Base-by-base conservation (phyloP, 2,797 vertebrate genomes). In the Pseudochromis fuscus region DNA sequence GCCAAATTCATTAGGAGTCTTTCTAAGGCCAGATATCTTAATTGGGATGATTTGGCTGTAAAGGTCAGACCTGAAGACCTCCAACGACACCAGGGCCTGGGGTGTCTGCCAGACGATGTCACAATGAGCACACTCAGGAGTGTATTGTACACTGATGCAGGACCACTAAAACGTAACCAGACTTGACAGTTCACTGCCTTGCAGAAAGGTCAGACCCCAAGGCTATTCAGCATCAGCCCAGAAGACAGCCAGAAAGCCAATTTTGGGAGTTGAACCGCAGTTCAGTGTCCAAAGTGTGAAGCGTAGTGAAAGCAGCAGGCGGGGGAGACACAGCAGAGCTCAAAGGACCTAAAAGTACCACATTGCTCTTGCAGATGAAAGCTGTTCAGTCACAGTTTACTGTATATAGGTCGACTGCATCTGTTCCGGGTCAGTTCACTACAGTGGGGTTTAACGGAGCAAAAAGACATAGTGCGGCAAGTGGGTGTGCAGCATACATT, bases 41-140 rank as follows among this genome's bases (percentile, higher is more conserved):
- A 87, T 85, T 73, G 74, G 58, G 50, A 81, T 86, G 77, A 87
- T 87, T 85, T 81, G 71, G 68, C 44, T 75, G 77, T 79, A 93
- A 94, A 94, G 91, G 91, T 94, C 91, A 92, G 48, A 11, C 12
- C 52, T 79, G 71, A 83, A 66, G 83, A 91, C 90, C 85, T 79
- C 77, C 85, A 83, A 91, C 87, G 79, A 88, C 86, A 86, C 73
- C 37, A 38, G 72, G 61, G 76, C 82, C 84, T 33, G 80, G 63
- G 70, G 84, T 87, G 74, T 81, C 80, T 88, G 88, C 81, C 89
- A 89, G 83, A 72, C 61, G 15, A 81, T 80, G 86, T 90, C 87
- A 87, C 84, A 79, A 76, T 90, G 88, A 83, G 74, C 87, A 79
- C 75, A 79, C 66, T 78, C 66, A 59, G 59, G 74, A 75, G 55